These are phyloP conservation scores for Crocodylus rhombifer DNA, from an alignment of 2,797 vertebrate genomes.

Conservation along the genomic window DNA sequence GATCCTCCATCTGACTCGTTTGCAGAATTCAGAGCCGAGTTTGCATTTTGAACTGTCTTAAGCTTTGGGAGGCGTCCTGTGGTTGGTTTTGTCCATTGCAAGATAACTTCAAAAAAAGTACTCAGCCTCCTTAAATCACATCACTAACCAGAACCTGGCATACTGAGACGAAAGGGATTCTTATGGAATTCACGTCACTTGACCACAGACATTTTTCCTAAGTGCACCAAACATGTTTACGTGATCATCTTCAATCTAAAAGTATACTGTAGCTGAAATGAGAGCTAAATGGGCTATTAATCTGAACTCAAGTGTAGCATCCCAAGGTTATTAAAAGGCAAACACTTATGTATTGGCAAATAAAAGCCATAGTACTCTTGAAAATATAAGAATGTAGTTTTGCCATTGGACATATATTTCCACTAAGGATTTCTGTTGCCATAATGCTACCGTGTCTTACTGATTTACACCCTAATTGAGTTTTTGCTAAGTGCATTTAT, in stretches of 20 bases:
- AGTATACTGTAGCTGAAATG: constrained; percentile 22
- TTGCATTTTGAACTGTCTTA: not conserved
- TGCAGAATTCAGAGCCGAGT: not conserved
- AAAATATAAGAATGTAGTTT: not conserved
- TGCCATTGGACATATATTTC: not conserved
- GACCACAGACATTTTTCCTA: not conserved
- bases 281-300: constrained; percentile 35
- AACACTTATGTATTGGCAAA: not conserved
- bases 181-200: not conserved
- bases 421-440: not conserved
- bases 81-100: not conserved
- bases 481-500: not conserved
- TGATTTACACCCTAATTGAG: not conserved
- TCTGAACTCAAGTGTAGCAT: constrained; percentile 13
- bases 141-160: not conserved
- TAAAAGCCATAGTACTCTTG: not conserved
- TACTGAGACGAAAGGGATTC: not conserved
- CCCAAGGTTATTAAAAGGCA: constrained; percentile 21
- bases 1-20: rapidly evolving
- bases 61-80: not conserved
- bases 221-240: constrained; percentile 8
- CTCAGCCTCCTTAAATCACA: not conserved
- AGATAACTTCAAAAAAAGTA: not conserved
- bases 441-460: not conserved
- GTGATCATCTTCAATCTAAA: constrained; percentile 8